These are phyloP conservation scores for Caenorhabditis elegans DNA, from an alignment of 1,140 invertebrate species.

Conservation along the genomic window DNA sequence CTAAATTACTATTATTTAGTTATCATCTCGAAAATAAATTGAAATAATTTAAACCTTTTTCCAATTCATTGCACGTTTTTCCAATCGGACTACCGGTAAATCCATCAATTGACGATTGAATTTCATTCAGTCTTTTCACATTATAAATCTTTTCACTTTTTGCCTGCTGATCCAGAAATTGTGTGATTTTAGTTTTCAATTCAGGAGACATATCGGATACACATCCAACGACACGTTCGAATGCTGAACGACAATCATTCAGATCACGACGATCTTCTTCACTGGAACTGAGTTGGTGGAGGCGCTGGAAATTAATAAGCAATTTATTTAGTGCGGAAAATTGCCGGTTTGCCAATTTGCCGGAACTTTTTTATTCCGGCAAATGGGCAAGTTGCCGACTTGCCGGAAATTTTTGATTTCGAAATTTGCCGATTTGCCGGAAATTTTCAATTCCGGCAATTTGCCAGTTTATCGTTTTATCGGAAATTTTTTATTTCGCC, in stretches of 20 bases:
- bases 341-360: too few relatives aligned
- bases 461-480: too few relatives aligned
- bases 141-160: slow-evolving; percentile 30
- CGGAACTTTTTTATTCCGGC: too few relatives aligned
- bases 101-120: slow-evolving; percentile 34
- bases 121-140: slow-evolving; percentile 26
- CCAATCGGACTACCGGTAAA: slow-evolving; percentile 37
- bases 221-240: slow-evolving; percentile 47
- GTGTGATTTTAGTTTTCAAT: background rate
- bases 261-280: slow-evolving; percentile 56
- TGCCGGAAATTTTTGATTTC: too few relatives aligned
- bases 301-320: slow-evolving; percentile 52
- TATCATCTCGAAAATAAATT: too few relatives aligned
- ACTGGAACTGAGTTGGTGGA: slow-evolving; percentile 37
- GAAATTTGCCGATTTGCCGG: too few relatives aligned
- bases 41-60: too few relatives aligned
- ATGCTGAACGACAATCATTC: slow-evolving; percentile 48
- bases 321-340: too few relatives aligned
- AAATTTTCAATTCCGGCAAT: too few relatives aligned
- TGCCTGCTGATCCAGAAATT: slow-evolving; percentile 33
- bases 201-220: slow-evolving; percentile 5
- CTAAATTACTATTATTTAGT: too few relatives aligned
- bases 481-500: too few relatives aligned
- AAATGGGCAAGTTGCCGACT: too few relatives aligned
- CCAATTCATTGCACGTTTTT: slow-evolving; percentile 34